phyloP scores from a whole-genome alignment of 2,888 invertebrate species.

The Microctonus aethiopoides region DNA sequence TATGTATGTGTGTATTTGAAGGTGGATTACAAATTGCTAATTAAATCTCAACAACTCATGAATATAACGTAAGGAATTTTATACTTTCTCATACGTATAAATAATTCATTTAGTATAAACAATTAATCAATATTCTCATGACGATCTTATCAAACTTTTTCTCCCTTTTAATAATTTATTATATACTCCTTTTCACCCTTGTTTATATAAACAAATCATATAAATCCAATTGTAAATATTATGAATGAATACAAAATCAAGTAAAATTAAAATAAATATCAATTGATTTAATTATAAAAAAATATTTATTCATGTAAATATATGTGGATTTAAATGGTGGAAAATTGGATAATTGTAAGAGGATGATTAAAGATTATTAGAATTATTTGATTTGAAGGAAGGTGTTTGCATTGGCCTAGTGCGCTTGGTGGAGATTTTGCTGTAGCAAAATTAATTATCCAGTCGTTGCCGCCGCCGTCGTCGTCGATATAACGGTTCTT shows the following conservation, averaged over 20 bases:
- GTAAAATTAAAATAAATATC: no score
- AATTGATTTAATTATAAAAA: no score
- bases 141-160: conserved; percentile 31
- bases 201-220: not conserved
- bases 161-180: no score
- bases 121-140: conserved; percentile 29
- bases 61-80: conserved; percentile 29
- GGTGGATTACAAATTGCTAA: conserved; percentile 46
- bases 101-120: conserved; percentile 2
- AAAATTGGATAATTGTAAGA: not conserved
- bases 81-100: conserved; percentile 12
- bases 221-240: not conserved
- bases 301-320: no score
- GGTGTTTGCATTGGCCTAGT: conserved; percentile 65
- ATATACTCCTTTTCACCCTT: not conserved
- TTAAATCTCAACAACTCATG: conserved; percentile 34
- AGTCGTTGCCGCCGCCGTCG: conserved; percentile 50
- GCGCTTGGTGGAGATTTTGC: conserved; percentile 54
- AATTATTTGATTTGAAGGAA: conserved; percentile 43
- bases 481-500: conserved; percentile 63
- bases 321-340: not conserved
- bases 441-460: conserved; percentile 64
- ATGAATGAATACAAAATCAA: not conserved
- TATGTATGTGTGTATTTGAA: conserved; percentile 26
- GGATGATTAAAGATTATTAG: conserved; percentile 34